A percentile compares a stretch with the other conserved stretches of the same genome.
These are phyloP conservation scores for Mastomys coucha DNA, from an alignment of 2,113 vertebrate species.

Conservation along the genomic window DNA sequence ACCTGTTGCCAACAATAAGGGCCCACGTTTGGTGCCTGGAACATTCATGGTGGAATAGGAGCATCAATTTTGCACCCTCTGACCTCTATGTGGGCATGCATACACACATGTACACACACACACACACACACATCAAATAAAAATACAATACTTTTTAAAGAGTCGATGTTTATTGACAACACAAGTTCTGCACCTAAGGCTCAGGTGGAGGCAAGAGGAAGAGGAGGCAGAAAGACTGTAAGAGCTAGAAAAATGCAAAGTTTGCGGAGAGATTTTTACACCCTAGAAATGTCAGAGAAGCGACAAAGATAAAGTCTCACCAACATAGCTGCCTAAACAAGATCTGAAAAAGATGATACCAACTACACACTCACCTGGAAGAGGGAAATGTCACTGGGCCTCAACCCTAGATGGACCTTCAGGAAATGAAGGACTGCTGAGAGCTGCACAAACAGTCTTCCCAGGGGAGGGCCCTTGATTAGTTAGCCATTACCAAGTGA, in stretches of 20 bases:
- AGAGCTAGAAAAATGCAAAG: background rate
- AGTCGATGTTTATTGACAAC: background rate
- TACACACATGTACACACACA: background rate
- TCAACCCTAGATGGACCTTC: background rate
- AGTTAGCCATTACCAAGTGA: background rate
- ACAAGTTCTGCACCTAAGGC: background rate
- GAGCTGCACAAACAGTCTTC: background rate
- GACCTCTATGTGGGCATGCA: background rate
- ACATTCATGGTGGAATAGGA: background rate
- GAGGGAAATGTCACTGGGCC: background rate
- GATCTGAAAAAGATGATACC: background rate
- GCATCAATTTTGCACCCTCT: background rate
- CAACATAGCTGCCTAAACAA: background rate
- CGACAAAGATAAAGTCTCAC: background rate
- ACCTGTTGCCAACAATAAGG: background rate
- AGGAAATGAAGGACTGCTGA: background rate
- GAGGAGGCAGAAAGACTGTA: background rate
- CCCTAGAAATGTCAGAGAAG: background rate
- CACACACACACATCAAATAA: background rate
- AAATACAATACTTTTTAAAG: background rate
- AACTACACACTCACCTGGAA: background rate
- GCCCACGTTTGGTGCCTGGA: background rate
- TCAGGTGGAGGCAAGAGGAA: background rate
- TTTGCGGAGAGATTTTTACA: background rate
- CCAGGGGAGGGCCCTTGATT: background rate